Evolutionary conservation across 2,888 invertebrate genomes (phyloP).

Genomic region (Melinaea menophilus): DNA sequence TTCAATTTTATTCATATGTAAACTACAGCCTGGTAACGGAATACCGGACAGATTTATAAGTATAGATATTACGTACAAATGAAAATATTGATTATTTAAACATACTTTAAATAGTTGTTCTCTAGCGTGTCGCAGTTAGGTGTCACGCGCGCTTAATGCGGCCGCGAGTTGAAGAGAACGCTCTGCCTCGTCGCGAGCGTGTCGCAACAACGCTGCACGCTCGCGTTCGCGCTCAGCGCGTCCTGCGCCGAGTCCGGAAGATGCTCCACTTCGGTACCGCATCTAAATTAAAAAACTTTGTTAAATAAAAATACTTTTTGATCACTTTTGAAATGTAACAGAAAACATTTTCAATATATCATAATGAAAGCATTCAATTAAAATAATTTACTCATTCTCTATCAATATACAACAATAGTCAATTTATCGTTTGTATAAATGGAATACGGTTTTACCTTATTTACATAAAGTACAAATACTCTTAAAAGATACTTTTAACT

Average conservation of each 20-base stretch:
- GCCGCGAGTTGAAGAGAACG: constrained; percentile 90
- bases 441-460: not conserved
- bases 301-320: too few relatives aligned
- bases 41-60: too few relatives aligned
- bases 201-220: constrained; percentile 90
- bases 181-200: constrained; percentile 94
- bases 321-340: too few relatives aligned
- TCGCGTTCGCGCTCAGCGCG: constrained; percentile 89
- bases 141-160: constrained; percentile 91
- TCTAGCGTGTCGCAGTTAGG: constrained; percentile 90
- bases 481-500: not conserved
- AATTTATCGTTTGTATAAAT: not conserved
- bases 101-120: constrained; percentile 89
- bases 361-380: not conserved
- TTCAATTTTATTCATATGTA: too few relatives aligned
- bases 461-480: not conserved
- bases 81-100: not conserved
- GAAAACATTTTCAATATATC: not conserved
- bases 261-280: constrained; percentile 87
- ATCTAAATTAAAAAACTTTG: constrained; percentile 47
- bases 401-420: not conserved
- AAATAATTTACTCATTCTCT: not conserved
- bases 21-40: too few relatives aligned
- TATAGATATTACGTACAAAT: too few relatives aligned
- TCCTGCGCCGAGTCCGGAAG: constrained; percentile 80